Evolutionary conservation across 2,113 vertebrate genomes (phyloP), one percentile per base, ranked within the genome.

Genomic region (Tapirus terrestris): DNA sequence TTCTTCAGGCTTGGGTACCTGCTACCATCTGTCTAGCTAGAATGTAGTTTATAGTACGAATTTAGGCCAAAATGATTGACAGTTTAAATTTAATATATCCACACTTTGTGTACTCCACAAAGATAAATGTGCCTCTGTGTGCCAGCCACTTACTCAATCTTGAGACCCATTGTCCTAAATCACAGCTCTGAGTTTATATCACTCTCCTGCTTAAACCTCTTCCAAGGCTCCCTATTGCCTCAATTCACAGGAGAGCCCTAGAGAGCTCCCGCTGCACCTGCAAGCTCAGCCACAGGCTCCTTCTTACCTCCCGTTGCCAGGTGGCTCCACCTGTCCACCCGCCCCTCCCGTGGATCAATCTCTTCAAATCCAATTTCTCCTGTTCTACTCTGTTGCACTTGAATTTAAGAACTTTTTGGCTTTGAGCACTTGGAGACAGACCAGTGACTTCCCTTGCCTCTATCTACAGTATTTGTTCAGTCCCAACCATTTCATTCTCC

Each of bases 11-110:
- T 76, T 94, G 36, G n/a, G 36, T 85, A 23, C 29, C 56, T n/a
- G 4, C 31, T 89, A 84, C 7, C 12, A 72, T 21, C 21, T 80
- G 3, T 53, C 13, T 81, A 56, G 6, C 20, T 86, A 43, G 25
- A 56, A 68, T 85, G 43, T 89, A n/a, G 43, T 77, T 90, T 73
- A 21, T 51, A 58, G 31, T 77, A 63, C 68, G 60, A 89, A 94
- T 91, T 25, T 92, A 65, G n/a, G 85, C 27, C 51, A 73, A 89
- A 89, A 45, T 75, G 56, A 36, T 80, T 48, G 67, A 87, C 43
- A 93, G 80, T 88, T 95, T 67, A 70, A 88, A 67, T 67, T 86
- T 79, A 88, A 83, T 33, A 60, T 33, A 75, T 33, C 39, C 68
- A 73, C 2, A 48, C 13, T 48, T 90, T 27, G 4, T 91, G 43